Base-by-base conservation (phyloP, 2,797 vertebrate species). In the Hapalemur alaotrensis region DNA sequence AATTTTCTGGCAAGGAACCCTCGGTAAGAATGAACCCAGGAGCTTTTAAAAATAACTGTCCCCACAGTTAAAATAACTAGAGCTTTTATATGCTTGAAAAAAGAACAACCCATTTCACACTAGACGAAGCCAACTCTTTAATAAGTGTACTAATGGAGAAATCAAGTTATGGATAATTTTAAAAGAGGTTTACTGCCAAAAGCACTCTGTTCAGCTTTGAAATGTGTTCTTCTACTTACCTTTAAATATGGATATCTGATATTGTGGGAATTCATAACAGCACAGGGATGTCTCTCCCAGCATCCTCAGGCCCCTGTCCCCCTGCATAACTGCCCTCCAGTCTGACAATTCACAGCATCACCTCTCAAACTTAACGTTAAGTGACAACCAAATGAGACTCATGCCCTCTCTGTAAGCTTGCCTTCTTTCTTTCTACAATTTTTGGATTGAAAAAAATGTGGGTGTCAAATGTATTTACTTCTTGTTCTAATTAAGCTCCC, bases 1-100 rank as follows among this genome's bases (percentile, higher is more conserved):
- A 98, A 85, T 99, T 99, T 98, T 98, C 98, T n/a, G 99, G 99
- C 95, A 99, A 98, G 91, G 98, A 98, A 96, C 99, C 99, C 63
- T 97, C 80, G 98, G 99, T 99, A 99, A 99, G 98, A 96, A 83
- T 52, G 38, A 97, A 48, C 70, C 67, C 70, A 90, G 96, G 7
- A 95, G 59, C 96, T 97, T 78, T 73, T 22, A 93, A 93, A 96
- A 96, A 93, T 85, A 93, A 91, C 84, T 87, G 50, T 95, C 91
- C 10, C 76, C n/a, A 50, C 46, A 41, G 88, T 95, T 76, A 94
- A 93, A 95, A 91, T 91, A 84, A 52, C 65, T 22, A n/a, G 65
- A 88, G 81, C 72, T 93, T 92, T 96, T 91, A 57, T 92, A 65
- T 70, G 67, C 93, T 80, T 91, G 46, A 81, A 81, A 70, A 92